phyloP scores from a whole-genome alignment of 2,888 invertebrate species.

The Philereme vetulata region DNA sequence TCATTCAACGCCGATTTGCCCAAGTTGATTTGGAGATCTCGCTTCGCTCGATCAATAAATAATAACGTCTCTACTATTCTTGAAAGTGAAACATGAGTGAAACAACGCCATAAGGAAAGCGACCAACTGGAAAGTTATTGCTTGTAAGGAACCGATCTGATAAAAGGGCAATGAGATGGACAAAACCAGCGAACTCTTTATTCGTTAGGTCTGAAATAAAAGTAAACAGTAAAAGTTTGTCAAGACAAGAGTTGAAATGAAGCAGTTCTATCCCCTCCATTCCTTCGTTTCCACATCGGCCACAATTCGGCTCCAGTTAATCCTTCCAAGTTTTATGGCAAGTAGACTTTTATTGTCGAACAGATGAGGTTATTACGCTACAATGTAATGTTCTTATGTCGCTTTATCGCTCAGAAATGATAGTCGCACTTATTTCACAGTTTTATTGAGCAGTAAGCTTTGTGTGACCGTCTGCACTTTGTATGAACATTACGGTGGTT shows the following conservation, averaged over 20 bases:
- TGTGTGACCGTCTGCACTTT: slow-evolving; percentile 29
- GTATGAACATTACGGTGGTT: slow-evolving; percentile 18
- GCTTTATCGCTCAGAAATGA: slow-evolving; percentile 38
- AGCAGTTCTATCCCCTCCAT: background rate
- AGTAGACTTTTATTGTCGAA: slow-evolving; percentile 36
- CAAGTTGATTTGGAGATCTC: too few relatives aligned
- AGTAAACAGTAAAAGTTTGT: background rate
- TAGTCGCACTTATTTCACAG: slow-evolving; percentile 37
- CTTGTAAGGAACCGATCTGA: too few relatives aligned
- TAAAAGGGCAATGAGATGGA: too few relatives aligned
- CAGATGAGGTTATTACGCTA: slow-evolving; percentile 39
- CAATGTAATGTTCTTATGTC: slow-evolving; percentile 34
- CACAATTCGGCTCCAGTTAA: slow-evolving; percentile 31
- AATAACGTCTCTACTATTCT: too few relatives aligned
- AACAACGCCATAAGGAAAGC: too few relatives aligned
- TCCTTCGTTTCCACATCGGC: slow-evolving; percentile 7
- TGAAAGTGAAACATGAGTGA: too few relatives aligned
- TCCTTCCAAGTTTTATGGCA: slow-evolving; percentile 33
- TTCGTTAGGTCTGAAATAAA: too few relatives aligned
- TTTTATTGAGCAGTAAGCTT: slow-evolving; percentile 37
- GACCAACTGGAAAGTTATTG: too few relatives aligned
- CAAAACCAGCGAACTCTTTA: too few relatives aligned
- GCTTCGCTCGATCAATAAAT: too few relatives aligned
- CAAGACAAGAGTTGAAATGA: too few relatives aligned
- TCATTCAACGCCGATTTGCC: too few relatives aligned